Conservation (phyloP, 2,888 invertebrate genomes). For the Dasypolia templi region DNA sequence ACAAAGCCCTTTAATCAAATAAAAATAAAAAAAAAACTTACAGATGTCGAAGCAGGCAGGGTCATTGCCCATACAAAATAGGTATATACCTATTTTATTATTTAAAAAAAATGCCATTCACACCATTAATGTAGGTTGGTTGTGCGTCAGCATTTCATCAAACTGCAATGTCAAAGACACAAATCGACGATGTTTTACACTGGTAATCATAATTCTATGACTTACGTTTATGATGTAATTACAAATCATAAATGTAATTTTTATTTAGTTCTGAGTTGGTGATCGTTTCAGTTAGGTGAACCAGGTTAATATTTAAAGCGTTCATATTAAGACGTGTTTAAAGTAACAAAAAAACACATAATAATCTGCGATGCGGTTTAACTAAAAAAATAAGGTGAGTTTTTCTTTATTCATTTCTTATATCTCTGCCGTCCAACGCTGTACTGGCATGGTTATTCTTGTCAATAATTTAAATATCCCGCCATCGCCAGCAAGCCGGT, state of each 20-base stretch:
- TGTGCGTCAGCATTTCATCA: not conserved
- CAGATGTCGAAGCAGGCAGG: not conserved
- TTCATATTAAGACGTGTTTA: not conserved
- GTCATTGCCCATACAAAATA: not conserved
- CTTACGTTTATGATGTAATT: not conserved
- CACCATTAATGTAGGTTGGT: not conserved
- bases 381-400: conserved; percentile 2
- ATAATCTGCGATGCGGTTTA: not conserved
- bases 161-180: conserved; percentile 2
- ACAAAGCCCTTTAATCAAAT: too few species aligned
- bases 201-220: not conserved
- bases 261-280: not conserved
- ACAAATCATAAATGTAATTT: not conserved
- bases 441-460: too few species aligned
- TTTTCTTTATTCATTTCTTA: not conserved
- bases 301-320: too few species aligned
- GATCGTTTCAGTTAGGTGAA: not conserved
- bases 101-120: not conserved
- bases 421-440: too few species aligned
- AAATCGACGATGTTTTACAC: not conserved
- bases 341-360: not conserved
- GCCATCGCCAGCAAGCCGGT: too few species aligned
- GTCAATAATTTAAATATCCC: too few species aligned
- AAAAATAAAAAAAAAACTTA: too few species aligned
- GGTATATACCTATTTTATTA: too few species aligned